Conservation (phyloP, 37 sponge, comb jelly and placozoan genomes). For the Oscarella lobularis region DNA sequence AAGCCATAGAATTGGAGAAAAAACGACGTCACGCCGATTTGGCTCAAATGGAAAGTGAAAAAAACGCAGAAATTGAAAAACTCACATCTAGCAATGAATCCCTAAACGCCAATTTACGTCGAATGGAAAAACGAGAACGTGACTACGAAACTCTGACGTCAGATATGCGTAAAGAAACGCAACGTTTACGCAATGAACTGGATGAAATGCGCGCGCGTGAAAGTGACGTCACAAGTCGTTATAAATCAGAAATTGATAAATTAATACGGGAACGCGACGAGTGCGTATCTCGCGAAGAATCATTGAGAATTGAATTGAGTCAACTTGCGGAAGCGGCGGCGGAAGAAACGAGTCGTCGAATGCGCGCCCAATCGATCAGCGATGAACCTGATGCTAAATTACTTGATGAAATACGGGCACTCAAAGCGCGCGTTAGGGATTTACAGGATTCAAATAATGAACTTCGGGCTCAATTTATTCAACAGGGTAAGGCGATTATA, state of each 20-base stretch:
- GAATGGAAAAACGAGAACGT: too few species aligned
- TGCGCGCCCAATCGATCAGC: background rate
- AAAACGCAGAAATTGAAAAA: background rate
- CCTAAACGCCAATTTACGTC: too few species aligned
- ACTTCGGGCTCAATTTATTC: background rate
- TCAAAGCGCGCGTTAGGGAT: background rate
- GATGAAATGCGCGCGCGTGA: background rate
- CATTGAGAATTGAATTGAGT: background rate
- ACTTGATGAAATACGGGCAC: background rate
- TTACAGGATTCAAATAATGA: background rate
- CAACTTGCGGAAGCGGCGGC: background rate
- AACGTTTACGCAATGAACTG: background rate
- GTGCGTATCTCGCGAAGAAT: background rate
- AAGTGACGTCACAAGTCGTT: background rate
- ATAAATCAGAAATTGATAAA: background rate
- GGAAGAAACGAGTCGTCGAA: background rate
- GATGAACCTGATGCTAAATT: background rate
- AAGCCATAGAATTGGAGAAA: background rate
- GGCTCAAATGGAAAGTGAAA: background rate
- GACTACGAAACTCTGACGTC: too few species aligned
- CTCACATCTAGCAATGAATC: background rate
- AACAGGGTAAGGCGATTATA: background rate
- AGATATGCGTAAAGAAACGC: background rate
- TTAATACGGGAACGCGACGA: background rate
- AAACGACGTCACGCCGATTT: background rate